Evolutionary conservation across 2,888 invertebrate species (phyloP).

Genomic region (Phanerotoma sp.): DNA sequence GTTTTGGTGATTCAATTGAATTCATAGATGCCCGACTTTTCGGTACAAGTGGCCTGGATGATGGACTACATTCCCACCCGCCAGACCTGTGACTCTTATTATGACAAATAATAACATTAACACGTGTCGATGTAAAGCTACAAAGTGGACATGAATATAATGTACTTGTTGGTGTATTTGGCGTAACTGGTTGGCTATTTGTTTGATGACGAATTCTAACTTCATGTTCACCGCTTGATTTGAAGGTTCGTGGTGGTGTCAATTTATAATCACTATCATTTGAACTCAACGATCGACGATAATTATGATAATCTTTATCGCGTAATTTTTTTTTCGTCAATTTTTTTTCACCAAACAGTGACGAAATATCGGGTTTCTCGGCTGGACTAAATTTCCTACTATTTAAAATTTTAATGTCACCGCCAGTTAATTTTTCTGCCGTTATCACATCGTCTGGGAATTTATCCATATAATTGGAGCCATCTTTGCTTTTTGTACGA

Average conservation of each 20-base stretch:
- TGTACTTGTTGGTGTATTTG: constrained; percentile 21
- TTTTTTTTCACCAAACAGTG: constrained; percentile 61
- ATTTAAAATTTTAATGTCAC: constrained; percentile 70
- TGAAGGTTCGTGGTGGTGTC: constrained; percentile 59
- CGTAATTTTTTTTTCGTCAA: constrained; percentile 52
- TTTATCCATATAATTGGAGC: constrained; percentile 68
- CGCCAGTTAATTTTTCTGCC: constrained; percentile 73
- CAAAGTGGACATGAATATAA: constrained; percentile 67
- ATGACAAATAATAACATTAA: constrained; percentile 75
- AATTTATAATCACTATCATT: constrained; percentile 50
- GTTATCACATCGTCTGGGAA: constrained; percentile 75
- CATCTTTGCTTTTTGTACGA: constrained; percentile 64
- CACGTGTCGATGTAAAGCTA: constrained; percentile 66
- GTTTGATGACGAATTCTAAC: constrained; percentile 65
- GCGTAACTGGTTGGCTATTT: constrained; percentile 39
- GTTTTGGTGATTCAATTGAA: constrained; percentile 48
- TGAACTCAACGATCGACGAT: constrained; percentile 26
- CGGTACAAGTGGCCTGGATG: constrained; percentile 36
- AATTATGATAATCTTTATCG: constrained; percentile 37
- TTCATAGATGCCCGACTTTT: constrained; percentile 33
- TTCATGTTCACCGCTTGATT: constrained; percentile 63
- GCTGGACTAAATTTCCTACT: constrained; percentile 62
- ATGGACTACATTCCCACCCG: constrained; percentile 36
- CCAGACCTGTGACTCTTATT: constrained; percentile 69
- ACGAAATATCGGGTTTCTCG: constrained; percentile 60